Base-by-base conservation (phyloP, 2,888 invertebrate species). In the Halictus quadricinctus region DNA sequence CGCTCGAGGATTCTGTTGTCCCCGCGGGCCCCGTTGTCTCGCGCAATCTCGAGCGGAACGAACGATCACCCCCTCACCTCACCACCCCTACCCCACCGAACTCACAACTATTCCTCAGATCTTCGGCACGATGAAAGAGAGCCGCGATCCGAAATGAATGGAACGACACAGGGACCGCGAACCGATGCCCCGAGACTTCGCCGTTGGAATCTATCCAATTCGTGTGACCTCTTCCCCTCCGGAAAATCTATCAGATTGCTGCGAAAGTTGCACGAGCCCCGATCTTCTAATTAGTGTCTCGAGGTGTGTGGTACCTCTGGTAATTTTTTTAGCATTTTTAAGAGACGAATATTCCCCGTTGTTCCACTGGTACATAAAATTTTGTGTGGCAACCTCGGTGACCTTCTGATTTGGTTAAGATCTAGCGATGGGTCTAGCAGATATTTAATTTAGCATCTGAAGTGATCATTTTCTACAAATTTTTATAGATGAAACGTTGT, bases 101-200 rank as follows among this genome's bases (percentile, higher is more conserved):
- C 91, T 93, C 91, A 89, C 91, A 93, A 93, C 93, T 93, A 93
- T 93, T 93, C 91, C 92, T 93, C 88, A 92, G 93, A 93, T 93
- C 93, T 93, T 91, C 79, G 78, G 64, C 64, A 36, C 74, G 80
- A 41, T 77, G 66, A 73, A 79, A 79, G 77, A 81, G 80, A 81
- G 78, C 64, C 43, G 36, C 76, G 18, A 58, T 29, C 15, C 64
- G 66, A 79, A 78, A 84, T 85, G 78, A 77, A 85, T 75, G 86
- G 75, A 82, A 84, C 83, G 81, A 66, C 60, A 83, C 83, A 87
- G 84, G 85, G 87, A 86, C 82, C 81, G 85, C 86, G 89, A 88
- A 91, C 86, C 87, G 86, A 86, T 86, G 87, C 46, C 79, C 76
- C 43, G 41, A 46, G 79, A 75, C 21, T 76, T 82, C 64, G 72